Conservation (phyloP, 2,888 invertebrate genomes). For the Physocephala rufipes region DNA sequence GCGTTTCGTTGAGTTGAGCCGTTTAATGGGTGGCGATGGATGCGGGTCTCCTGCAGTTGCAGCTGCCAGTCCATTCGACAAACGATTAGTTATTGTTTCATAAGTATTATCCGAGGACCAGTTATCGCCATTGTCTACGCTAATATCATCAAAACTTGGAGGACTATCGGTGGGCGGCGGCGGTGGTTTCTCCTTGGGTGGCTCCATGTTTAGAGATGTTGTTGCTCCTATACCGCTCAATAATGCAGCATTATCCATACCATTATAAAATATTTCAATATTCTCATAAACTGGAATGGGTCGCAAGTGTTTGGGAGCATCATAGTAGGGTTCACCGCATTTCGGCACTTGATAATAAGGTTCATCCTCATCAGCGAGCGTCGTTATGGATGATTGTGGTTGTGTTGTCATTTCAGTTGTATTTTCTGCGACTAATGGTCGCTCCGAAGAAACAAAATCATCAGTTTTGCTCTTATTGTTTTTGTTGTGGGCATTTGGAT, state of each 20-base stretch:
- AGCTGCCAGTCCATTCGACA: conserved; percentile 40
- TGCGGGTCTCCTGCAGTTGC: conserved; percentile 31
- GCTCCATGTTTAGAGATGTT: conserved; percentile 69
- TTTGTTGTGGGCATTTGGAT: conserved; percentile 29
- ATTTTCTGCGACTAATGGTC: too few species aligned
- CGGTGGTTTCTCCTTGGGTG: conserved; percentile 87
- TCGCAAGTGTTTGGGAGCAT: conserved; percentile 64
- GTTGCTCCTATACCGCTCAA: conserved; percentile 16
- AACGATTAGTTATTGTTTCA: conserved; percentile 57
- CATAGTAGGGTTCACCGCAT: conserved; percentile 63
- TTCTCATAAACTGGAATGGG: conserved; percentile 72
- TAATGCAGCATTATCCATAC: conserved; percentile 43
- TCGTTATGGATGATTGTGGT: conserved; percentile 27
- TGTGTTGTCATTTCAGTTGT: background rate
- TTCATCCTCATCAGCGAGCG: conserved; percentile 52
- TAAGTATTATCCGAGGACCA: conserved; percentile 62
- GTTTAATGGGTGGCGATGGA: conserved; percentile 69
- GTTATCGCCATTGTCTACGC: conserved; percentile 49
- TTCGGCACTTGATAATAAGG: conserved; percentile 66
- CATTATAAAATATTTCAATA: conserved; percentile 69
- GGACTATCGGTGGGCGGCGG: conserved; percentile 73
- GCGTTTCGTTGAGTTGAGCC: conserved; percentile 83
- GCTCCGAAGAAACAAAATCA: conserved; percentile 32
- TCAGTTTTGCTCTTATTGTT: conserved; percentile 39
- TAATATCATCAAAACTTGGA: conserved; percentile 42